Conservation (phyloP, 2,113 vertebrate genomes). For the Colinus virginianus region DNA sequence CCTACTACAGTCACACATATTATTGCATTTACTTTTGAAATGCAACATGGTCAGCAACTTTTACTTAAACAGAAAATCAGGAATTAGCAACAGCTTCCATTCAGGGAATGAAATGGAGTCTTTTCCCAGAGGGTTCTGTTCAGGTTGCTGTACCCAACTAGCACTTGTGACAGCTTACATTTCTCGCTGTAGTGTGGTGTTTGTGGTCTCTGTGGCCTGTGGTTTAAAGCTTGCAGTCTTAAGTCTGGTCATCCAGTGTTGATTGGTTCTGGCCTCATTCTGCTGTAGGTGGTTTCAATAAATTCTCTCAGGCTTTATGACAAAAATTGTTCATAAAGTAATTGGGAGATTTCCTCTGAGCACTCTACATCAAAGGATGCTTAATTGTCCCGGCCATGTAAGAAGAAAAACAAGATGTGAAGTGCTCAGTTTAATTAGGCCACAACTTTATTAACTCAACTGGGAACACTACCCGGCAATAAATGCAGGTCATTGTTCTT, state of each 20-base stretch:
- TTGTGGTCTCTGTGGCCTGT: neutral
- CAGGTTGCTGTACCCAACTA: neutral
- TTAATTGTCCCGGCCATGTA: conserved; percentile 70
- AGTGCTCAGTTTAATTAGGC: conserved; percentile 73
- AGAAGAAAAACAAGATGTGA: conserved; percentile 75
- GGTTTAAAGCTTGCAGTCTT: conserved; percentile 12
- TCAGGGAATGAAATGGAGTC: neutral
- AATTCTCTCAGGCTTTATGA: conserved; percentile 70
- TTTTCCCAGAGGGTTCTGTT: neutral
- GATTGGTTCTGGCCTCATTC: conserved; percentile 63
- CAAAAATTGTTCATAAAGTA: conserved; percentile 70
- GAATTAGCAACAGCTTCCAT: neutral
- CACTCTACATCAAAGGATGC: conserved; percentile 72
- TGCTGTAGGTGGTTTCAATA: conserved; percentile 57
- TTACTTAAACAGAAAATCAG: neutral
- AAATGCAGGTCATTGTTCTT: conserved; percentile 72
- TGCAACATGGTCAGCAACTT: neutral
- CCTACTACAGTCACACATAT: neutral
- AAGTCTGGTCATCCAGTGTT: conserved; percentile 43
- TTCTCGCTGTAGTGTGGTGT: neutral
- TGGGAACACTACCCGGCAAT: conserved; percentile 55
- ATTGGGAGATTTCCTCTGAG: conserved; percentile 75
- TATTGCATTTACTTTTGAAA: neutral
- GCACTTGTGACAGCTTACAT: neutral
- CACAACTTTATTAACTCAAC: conserved; percentile 73